These are phyloP conservation scores for Ramphastos sulfuratus DNA, from an alignment of 2,113 vertebrate genomes.

Conservation along the genomic window DNA sequence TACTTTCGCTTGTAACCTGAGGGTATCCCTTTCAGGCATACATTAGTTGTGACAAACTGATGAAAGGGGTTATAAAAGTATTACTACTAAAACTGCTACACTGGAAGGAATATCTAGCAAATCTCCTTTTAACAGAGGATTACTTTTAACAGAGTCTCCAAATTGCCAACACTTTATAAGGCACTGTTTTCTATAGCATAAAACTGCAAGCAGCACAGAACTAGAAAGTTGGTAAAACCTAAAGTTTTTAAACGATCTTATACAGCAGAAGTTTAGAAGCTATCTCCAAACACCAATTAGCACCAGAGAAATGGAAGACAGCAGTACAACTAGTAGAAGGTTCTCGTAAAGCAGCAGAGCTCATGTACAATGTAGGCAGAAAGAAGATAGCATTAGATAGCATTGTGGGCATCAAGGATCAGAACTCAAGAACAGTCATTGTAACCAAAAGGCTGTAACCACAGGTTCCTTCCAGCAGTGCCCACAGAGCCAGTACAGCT, in stretches of 20 bases:
- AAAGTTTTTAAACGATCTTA: background rate
- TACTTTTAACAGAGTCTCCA: background rate
- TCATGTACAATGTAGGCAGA: background rate
- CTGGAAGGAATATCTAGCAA: background rate
- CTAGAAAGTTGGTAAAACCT: background rate
- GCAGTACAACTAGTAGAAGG: background rate
- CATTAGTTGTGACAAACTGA: background rate
- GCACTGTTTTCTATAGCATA: background rate
- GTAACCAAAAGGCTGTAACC: background rate
- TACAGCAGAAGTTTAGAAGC: background rate
- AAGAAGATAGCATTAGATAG: background rate
- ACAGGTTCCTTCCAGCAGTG: background rate
- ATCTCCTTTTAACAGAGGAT: background rate
- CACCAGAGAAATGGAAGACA: background rate
- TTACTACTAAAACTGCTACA: background rate
- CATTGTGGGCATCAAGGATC: background rate
- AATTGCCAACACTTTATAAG: background rate
- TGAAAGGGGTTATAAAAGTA: background rate
- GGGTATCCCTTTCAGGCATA: background rate
- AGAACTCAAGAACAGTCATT: background rate
- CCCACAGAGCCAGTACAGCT: background rate
- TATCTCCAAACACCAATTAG: background rate
- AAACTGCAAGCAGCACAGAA: background rate
- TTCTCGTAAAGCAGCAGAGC: background rate
- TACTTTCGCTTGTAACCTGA: background rate